Base-by-base conservation (phyloP, 2,797 vertebrate species). In the Lophius americanus region DNA sequence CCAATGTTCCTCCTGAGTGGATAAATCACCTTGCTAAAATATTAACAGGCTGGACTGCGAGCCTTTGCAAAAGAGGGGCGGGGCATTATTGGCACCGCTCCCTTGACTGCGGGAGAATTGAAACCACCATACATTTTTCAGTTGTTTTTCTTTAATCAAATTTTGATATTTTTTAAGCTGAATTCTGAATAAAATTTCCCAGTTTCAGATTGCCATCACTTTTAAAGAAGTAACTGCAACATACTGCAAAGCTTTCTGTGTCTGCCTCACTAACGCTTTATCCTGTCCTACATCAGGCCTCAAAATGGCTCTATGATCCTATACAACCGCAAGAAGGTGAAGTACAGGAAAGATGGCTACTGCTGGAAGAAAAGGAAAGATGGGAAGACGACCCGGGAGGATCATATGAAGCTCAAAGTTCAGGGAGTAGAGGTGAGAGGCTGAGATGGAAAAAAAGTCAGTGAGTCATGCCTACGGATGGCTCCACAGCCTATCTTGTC, bases 321-420 rank as follows among this genome's bases (percentile, higher is more conserved):
- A 79, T 98, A 98, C 93, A 98, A 98, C 90, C 95, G 97, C 87
- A 98, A 98, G 95, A 98, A 98, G 88, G 97, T 98, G 89, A 98
- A 98, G 86, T 98, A 98, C 93, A 95, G 97, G 92, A 98, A 98
- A 83, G 97, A 98, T 89, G 97, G 97, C 65, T 98, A 98, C 91
- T 98, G 97, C 92, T 98, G 97, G 97, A 98, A 98, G 85, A 98
- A 98, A 90, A 93, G 97, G 92, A 98, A 98, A 95, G 97, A 98
- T 0, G 96, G 97, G 81, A 98, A 98, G 88, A 98, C 97, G 70
- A 98, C 97, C 68, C 79, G 96, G 83, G 97, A 98, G 89, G 97
- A 98, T 92, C 97, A 98, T 90, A 98, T 98, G 97, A 98, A 98
- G 66, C 95, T 98, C 76, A 98, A 98, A 87, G 96, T 98, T 83